A percentile compares a stretch with the other conserved stretches of the same genome.
phyloP scores from a whole-genome alignment of 2,797 vertebrate species.

The Pangasius sanitwongsei region DNA sequence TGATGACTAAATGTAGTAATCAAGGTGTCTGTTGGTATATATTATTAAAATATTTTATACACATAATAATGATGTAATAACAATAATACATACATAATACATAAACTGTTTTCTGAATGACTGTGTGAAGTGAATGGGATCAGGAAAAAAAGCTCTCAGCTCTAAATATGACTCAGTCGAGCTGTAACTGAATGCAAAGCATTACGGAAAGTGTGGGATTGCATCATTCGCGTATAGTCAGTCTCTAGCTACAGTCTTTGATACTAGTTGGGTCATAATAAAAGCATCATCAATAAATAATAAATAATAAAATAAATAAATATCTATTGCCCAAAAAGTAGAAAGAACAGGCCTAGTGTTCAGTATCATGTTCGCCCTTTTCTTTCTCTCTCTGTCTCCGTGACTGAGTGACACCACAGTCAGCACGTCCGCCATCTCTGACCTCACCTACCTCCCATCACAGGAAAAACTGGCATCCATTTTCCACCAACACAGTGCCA shows the following conservation, averaged over 20 bases:
- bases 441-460: conserved; percentile 23
- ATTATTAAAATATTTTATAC: neutral
- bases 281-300: neutral
- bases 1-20: neutral
- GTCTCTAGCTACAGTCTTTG: neutral
- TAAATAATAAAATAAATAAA: neutral
- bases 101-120: neutral
- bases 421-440: conserved; percentile 41
- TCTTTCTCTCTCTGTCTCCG: conserved; percentile 21
- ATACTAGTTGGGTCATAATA: neutral
- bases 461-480: conserved; percentile 12
- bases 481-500: neutral
- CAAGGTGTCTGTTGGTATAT: too few species aligned
- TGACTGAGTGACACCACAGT: conserved; percentile 36
- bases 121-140: too few species aligned
- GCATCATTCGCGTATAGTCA: neutral
- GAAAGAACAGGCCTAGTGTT: neutral
- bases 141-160: neutral
- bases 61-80: neutral
- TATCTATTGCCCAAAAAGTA: neutral
- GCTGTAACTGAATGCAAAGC: neutral
- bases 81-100: too few species aligned
- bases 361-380: conserved; percentile 10
- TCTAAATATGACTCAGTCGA: neutral
- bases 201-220: neutral